phyloP scores from a whole-genome alignment of 37 sponge, comb jelly and placozoan genomes.

The Axinella damicornis region DNA sequence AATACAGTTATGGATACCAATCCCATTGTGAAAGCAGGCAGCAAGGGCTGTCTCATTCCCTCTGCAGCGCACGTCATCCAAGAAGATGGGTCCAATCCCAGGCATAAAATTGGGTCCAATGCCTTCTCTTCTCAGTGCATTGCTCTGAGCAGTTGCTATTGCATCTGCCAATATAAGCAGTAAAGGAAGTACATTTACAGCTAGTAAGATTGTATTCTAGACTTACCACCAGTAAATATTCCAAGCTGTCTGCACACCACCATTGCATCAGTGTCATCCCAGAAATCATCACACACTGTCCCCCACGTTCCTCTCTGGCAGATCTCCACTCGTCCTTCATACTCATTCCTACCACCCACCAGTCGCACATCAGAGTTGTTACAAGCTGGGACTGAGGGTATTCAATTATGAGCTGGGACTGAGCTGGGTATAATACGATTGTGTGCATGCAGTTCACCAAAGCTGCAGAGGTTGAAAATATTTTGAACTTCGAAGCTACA shows the following conservation, averaged over 20 bases:
- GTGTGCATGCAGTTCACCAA: too few relatives aligned
- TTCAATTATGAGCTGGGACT: too few relatives aligned
- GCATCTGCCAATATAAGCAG: not conserved
- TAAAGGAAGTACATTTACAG: too few relatives aligned
- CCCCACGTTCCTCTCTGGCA: constrained; percentile 46
- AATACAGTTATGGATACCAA: constrained; percentile 31
- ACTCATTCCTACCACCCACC: not conserved
- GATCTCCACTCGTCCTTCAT: constrained; percentile 35
- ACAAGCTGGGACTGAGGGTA: not conserved
- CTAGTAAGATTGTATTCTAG: too few relatives aligned
- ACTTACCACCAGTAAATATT: too few relatives aligned
- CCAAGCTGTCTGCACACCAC: constrained; percentile 36
- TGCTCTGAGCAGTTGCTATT: constrained; percentile 26
- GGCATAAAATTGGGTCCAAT: not conserved
- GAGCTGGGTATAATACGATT: too few relatives aligned
- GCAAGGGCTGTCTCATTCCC: constrained; percentile 52
- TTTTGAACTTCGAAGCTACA: too few relatives aligned
- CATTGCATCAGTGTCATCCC: constrained; percentile 32
- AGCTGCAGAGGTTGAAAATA: too few relatives aligned
- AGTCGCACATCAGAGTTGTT: constrained; percentile 33
- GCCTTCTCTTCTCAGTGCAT: too few relatives aligned
- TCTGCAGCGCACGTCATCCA: constrained; percentile 52
- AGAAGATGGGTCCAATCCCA: constrained; percentile 47
- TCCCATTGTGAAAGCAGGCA: constrained; percentile 21
- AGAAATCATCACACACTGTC: constrained; percentile 18